These are phyloP conservation scores for Aproaerema taeniolella DNA, from an alignment of 2,888 invertebrate species.

Conservation along the genomic window DNA sequence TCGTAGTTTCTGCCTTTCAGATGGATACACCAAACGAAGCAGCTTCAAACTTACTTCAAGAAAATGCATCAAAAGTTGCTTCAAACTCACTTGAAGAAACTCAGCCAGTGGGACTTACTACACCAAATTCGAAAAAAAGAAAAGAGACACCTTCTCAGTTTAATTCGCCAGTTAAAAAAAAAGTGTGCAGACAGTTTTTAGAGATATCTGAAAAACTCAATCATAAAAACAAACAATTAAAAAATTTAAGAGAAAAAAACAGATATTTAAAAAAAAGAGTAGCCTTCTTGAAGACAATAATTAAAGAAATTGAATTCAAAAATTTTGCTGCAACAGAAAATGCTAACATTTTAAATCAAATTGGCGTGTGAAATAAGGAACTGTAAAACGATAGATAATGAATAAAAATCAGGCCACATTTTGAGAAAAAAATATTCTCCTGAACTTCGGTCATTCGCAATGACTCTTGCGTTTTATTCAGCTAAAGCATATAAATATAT, in stretches of 20 bases:
- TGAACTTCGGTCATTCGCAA: slow-evolving; percentile 12
- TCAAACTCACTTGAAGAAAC: too few species aligned
- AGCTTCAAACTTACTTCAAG: too few species aligned
- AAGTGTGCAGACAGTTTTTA: background rate
- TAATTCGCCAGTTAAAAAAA: slow-evolving; percentile 1
- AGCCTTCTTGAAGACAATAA: background rate
- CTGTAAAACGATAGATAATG: background rate
- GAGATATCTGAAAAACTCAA: background rate
- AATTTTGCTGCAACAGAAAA: background rate
- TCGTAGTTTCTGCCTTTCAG: too few species aligned
- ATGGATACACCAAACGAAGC: background rate
- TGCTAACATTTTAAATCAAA: background rate
- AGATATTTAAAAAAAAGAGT: background rate
- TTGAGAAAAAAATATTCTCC: slow-evolving; percentile 10
- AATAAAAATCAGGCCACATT: slow-evolving; percentile 3
- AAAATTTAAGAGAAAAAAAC: slow-evolving; percentile 2
- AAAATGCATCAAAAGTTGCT: too few species aligned
- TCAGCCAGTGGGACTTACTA: too few species aligned
- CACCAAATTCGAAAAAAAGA: too few species aligned
- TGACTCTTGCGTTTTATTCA: slow-evolving; percentile 11
- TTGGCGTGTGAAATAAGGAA: background rate
- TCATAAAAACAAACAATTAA: slow-evolving; percentile 1
- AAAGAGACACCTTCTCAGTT: slow-evolving; percentile 1
- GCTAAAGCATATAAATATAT: slow-evolving; percentile 27
- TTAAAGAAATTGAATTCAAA: background rate